Conservation (phyloP, 2,888 invertebrate genomes). For the Cordylochernes scorpioides region DNA sequence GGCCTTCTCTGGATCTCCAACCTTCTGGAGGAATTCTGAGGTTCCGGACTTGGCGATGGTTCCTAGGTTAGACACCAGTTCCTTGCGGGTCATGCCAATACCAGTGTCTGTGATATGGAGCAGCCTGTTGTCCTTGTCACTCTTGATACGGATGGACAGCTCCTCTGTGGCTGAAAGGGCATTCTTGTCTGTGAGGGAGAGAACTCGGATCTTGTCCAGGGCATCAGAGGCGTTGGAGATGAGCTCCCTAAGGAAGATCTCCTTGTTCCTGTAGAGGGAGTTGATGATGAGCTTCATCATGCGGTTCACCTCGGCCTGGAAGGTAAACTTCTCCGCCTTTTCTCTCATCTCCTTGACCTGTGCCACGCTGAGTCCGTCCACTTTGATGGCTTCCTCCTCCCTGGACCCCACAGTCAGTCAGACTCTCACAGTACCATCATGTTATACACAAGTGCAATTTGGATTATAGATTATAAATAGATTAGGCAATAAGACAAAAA, state of each 20-base stretch:
- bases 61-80: constrained; percentile 80
- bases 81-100: constrained; percentile 83
- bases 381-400: constrained; percentile 83
- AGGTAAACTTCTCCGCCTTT: constrained; percentile 57
- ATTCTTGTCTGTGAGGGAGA: constrained; percentile 60
- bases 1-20: constrained; percentile 34
- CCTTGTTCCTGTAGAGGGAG: constrained; percentile 92
- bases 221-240: constrained; percentile 99
- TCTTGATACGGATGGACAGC: constrained; percentile 62
- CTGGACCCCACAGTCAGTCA: no score
- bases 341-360: constrained; percentile 73
- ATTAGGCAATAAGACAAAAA: no score
- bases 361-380: constrained; percentile 78
- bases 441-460: no score
- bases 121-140: constrained; percentile 67
- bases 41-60: constrained; percentile 96
- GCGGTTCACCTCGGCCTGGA: constrained; percentile 95
- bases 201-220: constrained; percentile 78
- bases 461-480: no score
- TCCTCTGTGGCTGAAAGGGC: constrained; percentile 53
- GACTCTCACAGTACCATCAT: no score
- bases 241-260: constrained; percentile 88
- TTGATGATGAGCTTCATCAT: constrained; percentile 99
- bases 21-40: constrained; percentile 73
- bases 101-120: constrained; percentile 88